phyloP scores from a whole-genome alignment of 2,888 invertebrate species.

The Eustalomyia histrio region DNA sequence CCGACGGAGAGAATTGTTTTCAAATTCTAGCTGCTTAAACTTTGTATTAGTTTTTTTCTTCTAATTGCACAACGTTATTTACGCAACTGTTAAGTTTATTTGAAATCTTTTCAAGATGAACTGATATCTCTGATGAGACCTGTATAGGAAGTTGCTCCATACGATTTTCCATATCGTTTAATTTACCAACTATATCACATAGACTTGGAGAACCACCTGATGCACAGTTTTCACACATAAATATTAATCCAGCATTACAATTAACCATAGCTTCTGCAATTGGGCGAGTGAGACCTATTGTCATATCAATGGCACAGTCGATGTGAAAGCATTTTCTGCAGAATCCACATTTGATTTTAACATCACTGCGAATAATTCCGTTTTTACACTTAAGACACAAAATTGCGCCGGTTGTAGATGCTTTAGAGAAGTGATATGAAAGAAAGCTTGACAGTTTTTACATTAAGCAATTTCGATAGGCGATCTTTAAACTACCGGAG shows the following conservation, averaged over 20 bases:
- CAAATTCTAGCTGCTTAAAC: neutral
- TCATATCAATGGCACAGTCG: neutral
- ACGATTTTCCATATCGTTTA: neutral
- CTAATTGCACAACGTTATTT: too few relatives aligned
- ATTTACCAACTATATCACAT: neutral
- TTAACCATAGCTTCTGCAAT: neutral
- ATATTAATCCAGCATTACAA: neutral
- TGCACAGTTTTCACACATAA: neutral
- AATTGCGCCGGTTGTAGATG: too few relatives aligned
- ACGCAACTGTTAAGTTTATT: neutral
- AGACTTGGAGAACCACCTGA: neutral
- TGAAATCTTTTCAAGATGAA: neutral
- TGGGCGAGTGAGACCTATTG: neutral
- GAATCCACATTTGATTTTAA: neutral
- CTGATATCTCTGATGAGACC: neutral
- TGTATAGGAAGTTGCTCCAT: neutral
- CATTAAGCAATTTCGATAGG: too few relatives aligned
- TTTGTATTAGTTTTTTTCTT: neutral
- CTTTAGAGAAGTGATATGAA: too few relatives aligned
- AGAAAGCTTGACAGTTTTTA: too few relatives aligned
- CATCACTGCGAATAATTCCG: neutral
- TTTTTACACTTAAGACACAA: neutral
- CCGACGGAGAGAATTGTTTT: neutral
- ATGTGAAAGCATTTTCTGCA: neutral
- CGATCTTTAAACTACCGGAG: too few relatives aligned